These are phyloP conservation scores for Mactromeris polynyma DNA, from an alignment of 2,888 invertebrate genomes.

Conservation along the genomic window DNA sequence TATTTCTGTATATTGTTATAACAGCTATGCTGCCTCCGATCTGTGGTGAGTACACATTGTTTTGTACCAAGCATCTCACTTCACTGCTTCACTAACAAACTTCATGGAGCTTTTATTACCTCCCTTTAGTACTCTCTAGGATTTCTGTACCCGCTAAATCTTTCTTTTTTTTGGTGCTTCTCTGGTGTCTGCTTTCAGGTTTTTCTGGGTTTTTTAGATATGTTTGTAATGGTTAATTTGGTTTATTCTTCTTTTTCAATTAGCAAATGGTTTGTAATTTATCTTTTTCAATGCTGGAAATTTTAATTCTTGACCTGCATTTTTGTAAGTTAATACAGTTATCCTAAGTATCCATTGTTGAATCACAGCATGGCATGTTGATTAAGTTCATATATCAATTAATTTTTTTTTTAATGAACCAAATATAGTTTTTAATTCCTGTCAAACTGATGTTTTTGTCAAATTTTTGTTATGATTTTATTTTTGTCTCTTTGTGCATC, in stretches of 20 bases:
- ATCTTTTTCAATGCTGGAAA: too few species aligned
- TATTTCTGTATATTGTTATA: slow-evolving; percentile 56
- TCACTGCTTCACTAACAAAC: slow-evolving; percentile 31
- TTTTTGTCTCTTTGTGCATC: neutral
- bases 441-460: neutral
- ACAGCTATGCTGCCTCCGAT: slow-evolving; percentile 73
- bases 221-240: too few species aligned
- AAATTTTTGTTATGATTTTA: neutral
- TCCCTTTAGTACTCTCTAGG: neutral
- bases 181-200: neutral
- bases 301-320: too few species aligned
- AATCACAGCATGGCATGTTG: too few species aligned
- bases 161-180: neutral
- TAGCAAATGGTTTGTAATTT: too few species aligned
- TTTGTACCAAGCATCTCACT: slow-evolving; percentile 21
- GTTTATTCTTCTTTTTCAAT: too few species aligned
- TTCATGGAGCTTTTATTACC: neutral
- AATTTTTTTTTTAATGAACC: too few species aligned
- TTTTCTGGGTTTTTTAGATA: neutral
- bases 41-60: slow-evolving; percentile 72
- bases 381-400: too few species aligned
- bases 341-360: too few species aligned
- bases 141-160: slow-evolving; percentile 1
- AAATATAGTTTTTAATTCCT: too few species aligned
- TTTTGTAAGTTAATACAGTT: too few species aligned